These are phyloP conservation scores for Diceros bicornis DNA, from an alignment of 2,797 vertebrate species.

Conservation along the genomic window DNA sequence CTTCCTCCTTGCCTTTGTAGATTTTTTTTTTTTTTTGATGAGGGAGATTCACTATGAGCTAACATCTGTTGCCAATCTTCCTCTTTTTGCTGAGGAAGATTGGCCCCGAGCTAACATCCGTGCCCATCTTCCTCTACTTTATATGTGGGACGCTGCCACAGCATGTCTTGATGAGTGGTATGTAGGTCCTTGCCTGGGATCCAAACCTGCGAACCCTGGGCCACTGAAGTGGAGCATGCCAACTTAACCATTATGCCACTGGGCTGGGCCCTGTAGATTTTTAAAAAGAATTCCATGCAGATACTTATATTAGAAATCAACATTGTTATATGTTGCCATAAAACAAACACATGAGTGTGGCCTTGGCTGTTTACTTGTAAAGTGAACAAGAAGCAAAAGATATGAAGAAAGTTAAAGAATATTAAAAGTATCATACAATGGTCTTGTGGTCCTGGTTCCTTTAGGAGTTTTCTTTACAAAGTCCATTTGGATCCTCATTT, in stretches of 20 bases:
- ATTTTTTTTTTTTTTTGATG: not conserved
- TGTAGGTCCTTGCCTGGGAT: no score
- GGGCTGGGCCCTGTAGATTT: not conserved
- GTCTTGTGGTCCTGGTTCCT: not conserved
- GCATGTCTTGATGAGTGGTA: no score
- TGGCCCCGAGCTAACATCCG: no score
- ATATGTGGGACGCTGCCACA: no score
- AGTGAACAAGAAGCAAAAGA: not conserved
- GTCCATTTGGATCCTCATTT: not conserved
- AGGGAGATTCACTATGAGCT: no score
- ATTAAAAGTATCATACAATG: not conserved
- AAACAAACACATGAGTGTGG: slow-evolving; percentile 10
- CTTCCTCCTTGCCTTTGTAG: slow-evolving; percentile 10
- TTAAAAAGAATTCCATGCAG: not conserved
- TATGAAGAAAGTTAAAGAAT: not conserved
- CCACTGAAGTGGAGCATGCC: no score
- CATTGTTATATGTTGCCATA: not conserved
- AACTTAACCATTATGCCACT: no score
- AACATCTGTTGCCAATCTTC: no score
- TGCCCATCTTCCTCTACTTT: no score
- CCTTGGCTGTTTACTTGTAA: not conserved
- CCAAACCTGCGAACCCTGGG: no score
- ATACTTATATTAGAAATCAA: not conserved
- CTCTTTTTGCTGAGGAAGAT: no score
- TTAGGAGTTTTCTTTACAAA: not conserved